These are phyloP conservation scores for Pipistrellus pipistrellus DNA, from an alignment of 2,797 vertebrate genomes.

Conservation along the genomic window DNA sequence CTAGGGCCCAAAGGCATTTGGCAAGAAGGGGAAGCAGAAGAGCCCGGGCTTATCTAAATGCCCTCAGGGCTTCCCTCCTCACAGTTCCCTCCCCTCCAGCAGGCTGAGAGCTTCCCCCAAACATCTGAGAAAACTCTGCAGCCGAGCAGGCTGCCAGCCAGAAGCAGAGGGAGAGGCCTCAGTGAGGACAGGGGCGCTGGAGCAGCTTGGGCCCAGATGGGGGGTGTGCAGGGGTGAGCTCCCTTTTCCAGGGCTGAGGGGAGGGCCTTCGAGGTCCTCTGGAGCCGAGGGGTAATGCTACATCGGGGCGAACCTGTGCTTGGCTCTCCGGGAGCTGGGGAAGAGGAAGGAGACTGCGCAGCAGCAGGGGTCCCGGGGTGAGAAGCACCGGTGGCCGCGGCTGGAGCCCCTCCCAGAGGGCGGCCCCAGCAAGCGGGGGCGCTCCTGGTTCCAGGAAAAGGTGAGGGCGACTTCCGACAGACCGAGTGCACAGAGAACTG, in stretches of 20 bases:
- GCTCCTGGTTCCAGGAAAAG: slow-evolving; percentile 66
- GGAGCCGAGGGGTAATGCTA: not conserved
- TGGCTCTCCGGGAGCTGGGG: not conserved
- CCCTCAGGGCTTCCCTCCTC: not conserved
- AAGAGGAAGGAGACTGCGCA: not conserved
- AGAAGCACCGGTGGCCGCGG: not conserved
- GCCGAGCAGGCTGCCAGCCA: not conserved
- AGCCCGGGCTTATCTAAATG: not conserved
- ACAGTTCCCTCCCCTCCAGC: not conserved
- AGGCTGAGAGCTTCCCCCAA: not conserved
- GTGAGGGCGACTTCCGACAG: slow-evolving; percentile 74
- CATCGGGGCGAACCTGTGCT: slow-evolving; percentile 60
- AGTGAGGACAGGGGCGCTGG: not conserved
- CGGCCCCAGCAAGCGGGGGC: not conserved
- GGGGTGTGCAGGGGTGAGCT: not conserved
- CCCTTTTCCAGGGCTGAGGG: not conserved
- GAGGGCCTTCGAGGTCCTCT: not conserved
- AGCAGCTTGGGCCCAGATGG: not conserved
- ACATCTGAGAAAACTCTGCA: not conserved
- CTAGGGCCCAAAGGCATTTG: slow-evolving; percentile 59
- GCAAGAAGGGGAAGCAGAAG: slow-evolving; percentile 49
- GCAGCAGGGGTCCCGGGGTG: not conserved
- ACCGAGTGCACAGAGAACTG: slow-evolving; percentile 82
- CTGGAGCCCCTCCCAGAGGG: not conserved
- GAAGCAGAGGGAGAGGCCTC: slow-evolving; percentile 14